Percentiles rank a stretch among this genome's conserved stretches.
phyloP scores from a whole-genome alignment of 1,140 invertebrate species.

The Diabrotica undecimpunctata region DNA sequence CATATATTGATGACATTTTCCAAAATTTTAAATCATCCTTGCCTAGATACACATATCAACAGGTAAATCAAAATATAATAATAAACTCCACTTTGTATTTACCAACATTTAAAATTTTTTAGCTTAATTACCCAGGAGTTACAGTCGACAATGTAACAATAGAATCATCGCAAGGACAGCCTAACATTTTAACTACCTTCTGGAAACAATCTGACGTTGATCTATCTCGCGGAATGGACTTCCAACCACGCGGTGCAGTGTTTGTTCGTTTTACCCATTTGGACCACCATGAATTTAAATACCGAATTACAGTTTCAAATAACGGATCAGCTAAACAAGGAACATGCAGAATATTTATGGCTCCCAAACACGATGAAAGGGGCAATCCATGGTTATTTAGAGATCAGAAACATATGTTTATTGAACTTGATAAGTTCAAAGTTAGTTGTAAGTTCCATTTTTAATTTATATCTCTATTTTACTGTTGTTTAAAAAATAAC shows the following conservation, averaged over 20 bases:
- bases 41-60: slow-evolving; percentile 56
- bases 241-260: slow-evolving; percentile 66
- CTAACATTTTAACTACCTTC: slow-evolving; percentile 61
- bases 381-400: slow-evolving; percentile 43
- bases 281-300: slow-evolving; percentile 67
- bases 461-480: too few species aligned
- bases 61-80: slow-evolving; percentile 44
- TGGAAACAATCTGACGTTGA: slow-evolving; percentile 75
- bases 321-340: slow-evolving; percentile 24
- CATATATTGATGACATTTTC: slow-evolving; percentile 76
- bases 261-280: slow-evolving; percentile 71
- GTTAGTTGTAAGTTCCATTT: slow-evolving; percentile 50
- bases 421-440: slow-evolving; percentile 75
- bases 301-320: slow-evolving; percentile 63
- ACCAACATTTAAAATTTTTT: neutral
- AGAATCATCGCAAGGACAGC: slow-evolving; percentile 56
- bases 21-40: slow-evolving; percentile 68
- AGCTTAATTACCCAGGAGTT: slow-evolving; percentile 54
- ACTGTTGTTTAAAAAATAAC: too few species aligned
- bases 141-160: slow-evolving; percentile 66
- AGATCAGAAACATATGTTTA: slow-evolving; percentile 66
- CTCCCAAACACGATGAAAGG: slow-evolving; percentile 65
- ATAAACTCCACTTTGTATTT: too few species aligned
- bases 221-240: slow-evolving; percentile 71
- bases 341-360: slow-evolving; percentile 61